Percentiles rank a stretch among this genome's conserved stretches.
phyloP scores from a whole-genome alignment of 2,888 invertebrate genomes.

The Agonum fuliginosum region DNA sequence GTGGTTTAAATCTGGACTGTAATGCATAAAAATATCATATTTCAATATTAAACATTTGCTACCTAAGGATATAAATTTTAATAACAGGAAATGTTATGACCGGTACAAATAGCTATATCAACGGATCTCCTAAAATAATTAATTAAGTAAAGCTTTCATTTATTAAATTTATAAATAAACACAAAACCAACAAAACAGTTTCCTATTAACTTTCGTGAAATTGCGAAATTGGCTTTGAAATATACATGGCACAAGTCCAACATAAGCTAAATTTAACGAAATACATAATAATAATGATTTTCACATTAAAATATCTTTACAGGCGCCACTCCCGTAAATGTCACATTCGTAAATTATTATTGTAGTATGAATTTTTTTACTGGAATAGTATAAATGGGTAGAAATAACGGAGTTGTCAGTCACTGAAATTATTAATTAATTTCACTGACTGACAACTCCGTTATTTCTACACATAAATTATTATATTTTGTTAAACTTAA shows the following conservation, averaged over 20 bases:
- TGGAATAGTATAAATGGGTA: too few relatives aligned
- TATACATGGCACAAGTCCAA: slow-evolving; percentile 5
- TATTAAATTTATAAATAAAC: slow-evolving; percentile 23
- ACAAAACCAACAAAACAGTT: not conserved
- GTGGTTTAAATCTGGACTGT: too few relatives aligned
- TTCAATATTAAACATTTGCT: not conserved
- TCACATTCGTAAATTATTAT: too few relatives aligned
- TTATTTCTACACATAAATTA: too few relatives aligned
- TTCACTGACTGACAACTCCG: too few relatives aligned
- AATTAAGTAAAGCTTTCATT: slow-evolving; percentile 4
- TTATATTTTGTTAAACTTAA: too few relatives aligned
- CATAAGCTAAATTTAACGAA: slow-evolving; percentile 27
- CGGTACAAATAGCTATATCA: slow-evolving; percentile 7
- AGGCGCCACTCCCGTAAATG: too few relatives aligned
- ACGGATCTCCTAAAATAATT: slow-evolving; percentile 22
- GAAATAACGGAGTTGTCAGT: too few relatives aligned
- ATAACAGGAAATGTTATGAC: slow-evolving; percentile 11
- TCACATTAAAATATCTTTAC: not conserved
- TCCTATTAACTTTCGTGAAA: not conserved
- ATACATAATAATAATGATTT: not conserved
- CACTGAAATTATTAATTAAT: too few relatives aligned
- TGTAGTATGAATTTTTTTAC: too few relatives aligned
- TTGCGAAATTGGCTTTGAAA: slow-evolving; percentile 27
- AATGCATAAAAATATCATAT: too few relatives aligned
- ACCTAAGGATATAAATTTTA: too few relatives aligned